Base-by-base conservation (phyloP, 2,113 vertebrate species). In the Zapornia atra region DNA sequence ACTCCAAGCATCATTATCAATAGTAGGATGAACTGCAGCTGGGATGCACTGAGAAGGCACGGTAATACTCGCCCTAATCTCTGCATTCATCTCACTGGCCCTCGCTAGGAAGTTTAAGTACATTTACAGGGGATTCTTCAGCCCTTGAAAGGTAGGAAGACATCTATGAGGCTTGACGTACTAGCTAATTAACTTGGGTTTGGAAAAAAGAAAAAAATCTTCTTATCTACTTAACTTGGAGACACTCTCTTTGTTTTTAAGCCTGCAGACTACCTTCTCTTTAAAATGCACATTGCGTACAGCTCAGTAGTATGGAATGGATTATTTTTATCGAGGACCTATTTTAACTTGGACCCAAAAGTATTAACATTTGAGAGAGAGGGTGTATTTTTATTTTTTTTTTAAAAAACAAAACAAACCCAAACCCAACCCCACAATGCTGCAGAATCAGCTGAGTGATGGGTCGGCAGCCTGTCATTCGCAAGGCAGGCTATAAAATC, bases 1-100 rank as follows among this genome's bases (percentile, higher is more conserved):
- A 96, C 88, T 97, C 97, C 79, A 69, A 97, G 97, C 97, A 95
- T 96, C 95, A 97, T 97, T 97, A 98, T 95, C 95, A 94, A 96
- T 92, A 95, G 93, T 86, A 97, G 97, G 94, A 97, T 97, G 95
- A 98, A 95, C 85, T 78, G 95, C 84, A 94, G 92, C 96, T 97
- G 92, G 86, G 90, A 91, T 90, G 85, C 86, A 91, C 70, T 76
- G 92, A 92, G 87, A 72, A 97, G 95, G 65, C 94, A 83, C 25
- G 28, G 91, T 86, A 96, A 95, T 96, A 36, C 95, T 90, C 38
- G 2, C 86, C 77, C 93, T 97, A 97, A 97, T 97, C 97, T 96
- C 93, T 38, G 82, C 93, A 96, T 97, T 97, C 96, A 96, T 88
- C 83, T 76, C 93, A 12, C 88, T n/a, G 85, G 95, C 82, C 96